phyloP scores from a whole-genome alignment of 1,140 invertebrate species.

The Orchesella cincta region DNA sequence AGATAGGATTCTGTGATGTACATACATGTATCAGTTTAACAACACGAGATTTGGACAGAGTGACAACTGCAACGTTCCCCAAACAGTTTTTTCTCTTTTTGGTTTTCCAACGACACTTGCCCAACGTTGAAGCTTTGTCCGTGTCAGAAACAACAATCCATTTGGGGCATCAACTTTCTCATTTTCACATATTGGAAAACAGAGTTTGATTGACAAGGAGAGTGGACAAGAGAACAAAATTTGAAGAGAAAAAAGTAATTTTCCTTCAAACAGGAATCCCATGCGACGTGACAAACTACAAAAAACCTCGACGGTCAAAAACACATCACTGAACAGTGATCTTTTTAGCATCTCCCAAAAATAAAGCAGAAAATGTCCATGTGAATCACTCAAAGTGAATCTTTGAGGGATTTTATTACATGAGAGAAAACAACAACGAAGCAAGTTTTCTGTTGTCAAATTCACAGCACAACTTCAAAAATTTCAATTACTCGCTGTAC shows the following conservation, averaged over 20 bases:
- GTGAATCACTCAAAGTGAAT: not conserved
- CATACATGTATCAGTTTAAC: too few relatives aligned
- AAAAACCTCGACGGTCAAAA: too few relatives aligned
- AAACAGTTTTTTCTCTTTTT: not conserved
- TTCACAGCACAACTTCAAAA: too few relatives aligned
- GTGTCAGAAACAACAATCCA: not conserved
- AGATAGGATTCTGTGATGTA: too few relatives aligned
- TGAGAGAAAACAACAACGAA: not conserved
- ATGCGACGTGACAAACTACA: not conserved
- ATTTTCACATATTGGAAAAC: slow-evolving; percentile 4
- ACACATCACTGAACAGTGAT: too few relatives aligned
- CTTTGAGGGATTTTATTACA: not conserved
- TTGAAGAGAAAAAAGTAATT: not conserved
- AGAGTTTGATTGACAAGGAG: not conserved
- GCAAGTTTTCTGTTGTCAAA: too few relatives aligned
- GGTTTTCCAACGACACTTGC: not conserved
- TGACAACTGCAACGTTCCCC: too few relatives aligned
- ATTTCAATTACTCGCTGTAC: too few relatives aligned
- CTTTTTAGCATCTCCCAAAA: too few relatives aligned
- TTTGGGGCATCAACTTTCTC: not conserved
- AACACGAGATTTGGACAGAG: too few relatives aligned
- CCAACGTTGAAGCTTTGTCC: not conserved
- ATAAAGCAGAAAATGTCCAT: not conserved
- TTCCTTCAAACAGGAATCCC: not conserved
- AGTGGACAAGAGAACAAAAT: not conserved